These are phyloP conservation scores for Palythoa grandis DNA, from an alignment of 92 coral and sea anemone genomes.

Conservation along the genomic window DNA sequence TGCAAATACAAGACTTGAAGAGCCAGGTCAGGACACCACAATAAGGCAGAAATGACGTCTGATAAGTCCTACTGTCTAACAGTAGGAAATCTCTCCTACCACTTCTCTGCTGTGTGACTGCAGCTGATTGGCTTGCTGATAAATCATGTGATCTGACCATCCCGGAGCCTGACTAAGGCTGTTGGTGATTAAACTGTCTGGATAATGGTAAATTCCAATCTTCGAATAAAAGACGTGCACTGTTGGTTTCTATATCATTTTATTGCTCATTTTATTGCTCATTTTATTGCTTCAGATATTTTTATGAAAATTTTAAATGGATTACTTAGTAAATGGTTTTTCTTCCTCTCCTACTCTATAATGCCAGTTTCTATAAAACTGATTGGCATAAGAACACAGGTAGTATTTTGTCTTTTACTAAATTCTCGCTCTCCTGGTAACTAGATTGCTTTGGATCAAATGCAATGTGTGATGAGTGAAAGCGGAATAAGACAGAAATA, in stretches of 20 bases:
- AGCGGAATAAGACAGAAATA: too few species aligned
- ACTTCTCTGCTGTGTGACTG: constrained; percentile 37
- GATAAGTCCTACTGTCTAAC: constrained; percentile 1
- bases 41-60: constrained; percentile 14
- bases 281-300: background rate
- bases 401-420: background rate
- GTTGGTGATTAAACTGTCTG: constrained; percentile 36
- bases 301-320: background rate
- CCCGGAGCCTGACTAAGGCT: constrained; percentile 14
- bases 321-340: background rate
- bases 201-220: constrained; percentile 47
- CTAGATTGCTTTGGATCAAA: too few species aligned
- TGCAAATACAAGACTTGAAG: constrained; percentile 8
- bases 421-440: too few species aligned
- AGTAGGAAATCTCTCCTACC: constrained; percentile 40
- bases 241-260: constrained; percentile 36
- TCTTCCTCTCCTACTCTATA: background rate
- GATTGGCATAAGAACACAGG: background rate
- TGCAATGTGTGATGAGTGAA: too few species aligned
- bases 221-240: constrained; percentile 49
- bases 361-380: background rate
- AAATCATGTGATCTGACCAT: constrained; percentile 38
- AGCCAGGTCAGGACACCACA: constrained; percentile 14
- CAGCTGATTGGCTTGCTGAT: constrained; percentile 37
- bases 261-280: background rate